phyloP scores from a whole-genome alignment of 2,888 invertebrate species.

The Acleris sparsana region DNA sequence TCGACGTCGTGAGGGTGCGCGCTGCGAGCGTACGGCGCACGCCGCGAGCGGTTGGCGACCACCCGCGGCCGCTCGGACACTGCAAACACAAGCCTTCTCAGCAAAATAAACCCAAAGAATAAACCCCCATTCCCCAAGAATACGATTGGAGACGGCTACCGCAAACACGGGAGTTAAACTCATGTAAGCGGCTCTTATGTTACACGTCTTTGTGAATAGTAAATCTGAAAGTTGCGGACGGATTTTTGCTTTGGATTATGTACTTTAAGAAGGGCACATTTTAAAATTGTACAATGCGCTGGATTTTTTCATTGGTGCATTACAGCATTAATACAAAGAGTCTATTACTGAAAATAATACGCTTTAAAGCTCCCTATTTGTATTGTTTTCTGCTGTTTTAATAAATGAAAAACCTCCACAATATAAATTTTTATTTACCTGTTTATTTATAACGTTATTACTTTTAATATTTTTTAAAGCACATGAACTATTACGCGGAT shows the following conservation, averaged over 20 bases:
- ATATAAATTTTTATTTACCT: no score
- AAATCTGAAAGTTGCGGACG: conserved; percentile 21
- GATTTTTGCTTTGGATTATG: conserved; percentile 16
- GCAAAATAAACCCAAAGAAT: conserved; percentile 28
- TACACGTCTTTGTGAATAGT: conserved; percentile 32
- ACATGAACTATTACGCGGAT: no score
- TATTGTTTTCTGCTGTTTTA: no score
- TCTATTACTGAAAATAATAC: no score
- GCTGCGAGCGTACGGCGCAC: conserved; percentile 70
- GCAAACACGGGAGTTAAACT: conserved; percentile 23
- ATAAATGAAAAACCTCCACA: no score
- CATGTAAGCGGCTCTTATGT: conserved; percentile 29
- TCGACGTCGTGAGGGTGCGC: conserved; percentile 71
- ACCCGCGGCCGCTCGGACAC: conserved; percentile 58
- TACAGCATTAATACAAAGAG: no score
- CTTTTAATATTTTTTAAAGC: no score
- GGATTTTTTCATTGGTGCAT: neutral
- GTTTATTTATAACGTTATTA: no score
- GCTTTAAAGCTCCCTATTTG: no score
- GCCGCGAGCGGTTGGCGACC: conserved; percentile 70
- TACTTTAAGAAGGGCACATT: conserved; percentile 9
- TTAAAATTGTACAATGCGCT: conserved; percentile 2
- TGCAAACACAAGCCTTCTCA: conserved; percentile 49
- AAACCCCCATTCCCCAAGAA: neutral
- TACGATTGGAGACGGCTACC: conserved; percentile 19